Evolutionary conservation across 2,113 vertebrate genomes (phyloP).

Genomic region (Pterocles gutturalis): DNA sequence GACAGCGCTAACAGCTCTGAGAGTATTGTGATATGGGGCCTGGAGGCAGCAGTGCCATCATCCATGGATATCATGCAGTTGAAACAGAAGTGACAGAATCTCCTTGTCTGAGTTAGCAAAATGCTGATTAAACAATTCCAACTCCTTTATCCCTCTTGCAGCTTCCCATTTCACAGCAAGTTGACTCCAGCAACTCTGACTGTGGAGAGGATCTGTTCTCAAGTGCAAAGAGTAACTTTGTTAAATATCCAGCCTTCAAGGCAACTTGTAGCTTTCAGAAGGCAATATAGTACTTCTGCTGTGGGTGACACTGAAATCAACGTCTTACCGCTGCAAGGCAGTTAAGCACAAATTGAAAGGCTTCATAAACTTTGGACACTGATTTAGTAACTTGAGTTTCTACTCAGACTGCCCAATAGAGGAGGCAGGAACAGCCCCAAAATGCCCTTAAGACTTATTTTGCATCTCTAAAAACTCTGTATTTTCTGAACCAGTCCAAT

Average conservation of each 20-base stretch:
- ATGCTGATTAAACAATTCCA: conserved; percentile 19
- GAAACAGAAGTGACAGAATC: background rate
- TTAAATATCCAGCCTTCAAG: background rate
- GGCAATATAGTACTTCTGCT: background rate
- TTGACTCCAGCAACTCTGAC: background rate
- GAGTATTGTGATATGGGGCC: background rate
- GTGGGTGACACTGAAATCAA: background rate
- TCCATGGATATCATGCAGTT: background rate
- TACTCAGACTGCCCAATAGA: background rate
- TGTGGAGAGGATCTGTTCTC: background rate
- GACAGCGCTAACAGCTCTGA: background rate
- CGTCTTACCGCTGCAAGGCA: background rate
- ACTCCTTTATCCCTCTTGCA: conserved; percentile 4
- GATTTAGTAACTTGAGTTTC: background rate
- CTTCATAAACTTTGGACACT: background rate
- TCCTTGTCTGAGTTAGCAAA: background rate
- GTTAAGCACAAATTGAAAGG: background rate
- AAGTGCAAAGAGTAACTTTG: background rate
- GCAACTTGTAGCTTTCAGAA: background rate
- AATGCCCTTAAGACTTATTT: background rate
- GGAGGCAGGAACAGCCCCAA: background rate
- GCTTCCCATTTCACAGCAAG: conserved; percentile 54
- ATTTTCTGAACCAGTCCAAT: background rate
- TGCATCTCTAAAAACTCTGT: background rate
- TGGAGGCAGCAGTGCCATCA: background rate